Percentiles rank a stretch among this genome's conserved stretches.
Evolutionary conservation across 2,888 invertebrate species (phyloP).

Genomic region (Carabus problematicus): DNA sequence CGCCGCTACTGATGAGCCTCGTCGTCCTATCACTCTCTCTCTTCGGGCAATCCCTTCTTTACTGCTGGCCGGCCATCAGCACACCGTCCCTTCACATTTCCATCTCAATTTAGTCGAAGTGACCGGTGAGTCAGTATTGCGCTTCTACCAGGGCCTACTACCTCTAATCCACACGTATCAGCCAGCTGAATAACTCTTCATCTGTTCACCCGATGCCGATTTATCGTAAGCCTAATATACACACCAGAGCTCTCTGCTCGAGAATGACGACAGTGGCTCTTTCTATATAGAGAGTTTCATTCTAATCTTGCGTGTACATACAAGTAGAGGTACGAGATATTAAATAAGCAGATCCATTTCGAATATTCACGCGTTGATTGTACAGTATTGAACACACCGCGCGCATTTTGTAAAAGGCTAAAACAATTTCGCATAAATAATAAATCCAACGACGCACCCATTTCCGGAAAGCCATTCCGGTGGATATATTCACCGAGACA

Average conservation of each 20-base stretch:
- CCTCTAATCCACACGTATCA: slow-evolving; percentile 49
- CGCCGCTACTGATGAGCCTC: slow-evolving; percentile 39
- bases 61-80: background rate
- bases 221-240: slow-evolving; percentile 17
- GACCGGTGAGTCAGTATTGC: slow-evolving; percentile 40
- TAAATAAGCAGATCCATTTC: too few relatives aligned
- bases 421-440: too few relatives aligned
- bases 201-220: slow-evolving; percentile 50
- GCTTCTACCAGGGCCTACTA: slow-evolving; percentile 35
- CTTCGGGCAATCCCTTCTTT: slow-evolving; percentile 44
- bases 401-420: too few relatives aligned
- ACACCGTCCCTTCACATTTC: slow-evolving; percentile 45
- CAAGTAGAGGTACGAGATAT: too few relatives aligned
- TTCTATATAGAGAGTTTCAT: too few relatives aligned
- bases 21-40: slow-evolving; percentile 24
- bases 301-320: too few relatives aligned
- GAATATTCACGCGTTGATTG: too few relatives aligned
- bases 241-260: too few relatives aligned
- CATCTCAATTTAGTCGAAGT: slow-evolving; percentile 47
- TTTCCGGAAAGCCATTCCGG: too few relatives aligned
- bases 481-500: too few relatives aligned
- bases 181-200: slow-evolving; percentile 55
- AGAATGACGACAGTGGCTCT: too few relatives aligned
- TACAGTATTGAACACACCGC: background rate
- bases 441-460: too few relatives aligned